Conservation (phyloP, 2,888 invertebrate species). For the Gari tellinella region DNA sequence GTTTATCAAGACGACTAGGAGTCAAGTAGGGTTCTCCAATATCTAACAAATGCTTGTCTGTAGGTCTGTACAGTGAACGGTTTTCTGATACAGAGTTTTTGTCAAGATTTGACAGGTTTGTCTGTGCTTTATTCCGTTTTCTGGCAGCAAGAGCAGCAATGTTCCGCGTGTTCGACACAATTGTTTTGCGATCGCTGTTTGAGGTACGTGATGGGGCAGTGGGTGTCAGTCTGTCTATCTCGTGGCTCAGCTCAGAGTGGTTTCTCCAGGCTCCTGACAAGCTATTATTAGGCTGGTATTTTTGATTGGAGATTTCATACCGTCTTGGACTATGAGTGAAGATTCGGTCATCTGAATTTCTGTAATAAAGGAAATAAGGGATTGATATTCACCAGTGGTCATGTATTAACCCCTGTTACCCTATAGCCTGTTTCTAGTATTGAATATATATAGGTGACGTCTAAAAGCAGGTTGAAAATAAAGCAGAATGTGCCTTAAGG, state of each 20-base stretch:
- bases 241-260: slow-evolving; percentile 58
- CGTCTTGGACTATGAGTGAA: slow-evolving; percentile 75
- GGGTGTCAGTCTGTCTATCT: slow-evolving; percentile 47
- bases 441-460: too few relatives aligned
- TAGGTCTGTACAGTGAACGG: slow-evolving; percentile 67
- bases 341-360: slow-evolving; percentile 69
- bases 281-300: slow-evolving; percentile 30
- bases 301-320: slow-evolving; percentile 34
- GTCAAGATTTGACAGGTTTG: slow-evolving; percentile 63
- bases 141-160: slow-evolving; percentile 82
- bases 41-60: slow-evolving; percentile 37
- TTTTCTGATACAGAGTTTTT: slow-evolving; percentile 42
- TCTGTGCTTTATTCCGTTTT: slow-evolving; percentile 74
- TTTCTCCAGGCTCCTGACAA: slow-evolving; percentile 65
- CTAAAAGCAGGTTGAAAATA: too few relatives aligned
- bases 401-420: too few relatives aligned
- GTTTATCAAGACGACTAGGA: slow-evolving; percentile 79
- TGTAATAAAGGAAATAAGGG: slow-evolving; percentile 12
- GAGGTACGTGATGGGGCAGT: slow-evolving; percentile 63
- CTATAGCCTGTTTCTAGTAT: too few relatives aligned
- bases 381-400: too few relatives aligned
- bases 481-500: too few relatives aligned
- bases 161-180: slow-evolving; percentile 78
- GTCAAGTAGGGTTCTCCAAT: slow-evolving; percentile 70
- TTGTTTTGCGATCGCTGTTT: slow-evolving; percentile 70